Conservation (phyloP, 2,888 invertebrate species). For the Oligia fasciuncula region DNA sequence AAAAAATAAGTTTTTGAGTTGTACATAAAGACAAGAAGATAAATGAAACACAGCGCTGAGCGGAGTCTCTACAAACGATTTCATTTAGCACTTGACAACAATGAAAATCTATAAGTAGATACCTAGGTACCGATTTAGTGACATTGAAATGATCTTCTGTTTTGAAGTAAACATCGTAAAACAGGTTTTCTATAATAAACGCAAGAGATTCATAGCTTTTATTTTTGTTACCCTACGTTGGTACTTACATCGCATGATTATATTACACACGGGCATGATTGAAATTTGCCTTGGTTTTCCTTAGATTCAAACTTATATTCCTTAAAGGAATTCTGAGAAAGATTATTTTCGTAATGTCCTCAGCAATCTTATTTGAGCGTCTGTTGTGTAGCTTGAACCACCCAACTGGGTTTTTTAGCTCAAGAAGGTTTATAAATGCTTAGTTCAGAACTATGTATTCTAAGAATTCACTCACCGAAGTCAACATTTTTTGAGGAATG, state of each 20-base stretch:
- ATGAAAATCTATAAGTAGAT: neutral
- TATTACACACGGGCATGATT: neutral
- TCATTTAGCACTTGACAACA: neutral
- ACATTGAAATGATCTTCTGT: neutral
- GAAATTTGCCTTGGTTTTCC: neutral
- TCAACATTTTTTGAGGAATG: neutral
- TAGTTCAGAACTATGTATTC: neutral
- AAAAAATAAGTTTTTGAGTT: neutral
- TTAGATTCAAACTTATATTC: neutral
- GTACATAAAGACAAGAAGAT: conserved; percentile 5
- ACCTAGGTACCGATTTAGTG: neutral
- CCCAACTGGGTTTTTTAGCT: conserved; percentile 7
- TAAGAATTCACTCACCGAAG: neutral
- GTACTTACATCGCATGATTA: neutral
- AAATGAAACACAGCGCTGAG: neutral
- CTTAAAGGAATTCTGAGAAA: neutral
- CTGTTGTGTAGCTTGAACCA: neutral
- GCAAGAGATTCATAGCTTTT: neutral
- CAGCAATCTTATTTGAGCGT: neutral
- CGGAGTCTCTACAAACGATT: neutral
- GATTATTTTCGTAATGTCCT: neutral
- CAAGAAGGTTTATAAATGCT: neutral
- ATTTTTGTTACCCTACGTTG: neutral
- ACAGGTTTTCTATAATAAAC: neutral
- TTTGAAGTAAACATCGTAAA: neutral